phyloP scores from a whole-genome alignment of 2,888 invertebrate genomes.

The Dryadula phaetusa region DNA sequence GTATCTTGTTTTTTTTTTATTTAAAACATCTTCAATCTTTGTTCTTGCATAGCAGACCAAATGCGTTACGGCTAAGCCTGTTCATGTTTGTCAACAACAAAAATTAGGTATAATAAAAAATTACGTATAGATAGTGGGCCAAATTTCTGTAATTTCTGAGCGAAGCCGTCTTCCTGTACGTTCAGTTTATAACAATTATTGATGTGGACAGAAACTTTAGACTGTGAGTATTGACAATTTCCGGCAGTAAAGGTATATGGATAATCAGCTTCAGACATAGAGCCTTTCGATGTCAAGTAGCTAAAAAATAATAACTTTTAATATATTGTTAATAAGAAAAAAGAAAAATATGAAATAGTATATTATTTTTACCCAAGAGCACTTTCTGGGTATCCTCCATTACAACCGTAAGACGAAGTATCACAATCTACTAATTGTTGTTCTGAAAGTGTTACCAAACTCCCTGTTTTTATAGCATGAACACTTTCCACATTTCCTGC shows the following conservation, averaged over 20 bases:
- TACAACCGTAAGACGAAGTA: not conserved
- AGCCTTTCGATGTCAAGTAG: constrained; percentile 11
- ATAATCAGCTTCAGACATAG: constrained; percentile 23
- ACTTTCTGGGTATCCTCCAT: not conserved
- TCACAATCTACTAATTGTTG: constrained; percentile 23
- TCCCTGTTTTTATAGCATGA: constrained; percentile 11
- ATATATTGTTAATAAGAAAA: not conserved
- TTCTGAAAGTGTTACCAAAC: constrained; percentile 1
- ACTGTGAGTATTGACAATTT: not conserved
- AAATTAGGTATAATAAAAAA: not conserved
- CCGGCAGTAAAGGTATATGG: not conserved
- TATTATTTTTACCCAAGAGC: not conserved
- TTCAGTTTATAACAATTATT: not conserved
- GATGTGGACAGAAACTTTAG: constrained; percentile 2
- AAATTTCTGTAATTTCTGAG: constrained; percentile 8
- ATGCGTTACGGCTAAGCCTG: too few species aligned
- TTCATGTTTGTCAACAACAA: not conserved
- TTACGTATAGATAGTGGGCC: constrained; percentile 30
- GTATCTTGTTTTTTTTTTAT: too few species aligned
- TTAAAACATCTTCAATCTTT: too few species aligned
- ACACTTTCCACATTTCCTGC: constrained; percentile 21
- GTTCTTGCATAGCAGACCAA: too few species aligned
- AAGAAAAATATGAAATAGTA: not conserved
- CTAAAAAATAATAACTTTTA: constrained; percentile 6
- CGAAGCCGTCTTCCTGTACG: constrained; percentile 8